Base-by-base conservation (phyloP, 2,113 vertebrate species). In the Henicopernis longicauda region DNA sequence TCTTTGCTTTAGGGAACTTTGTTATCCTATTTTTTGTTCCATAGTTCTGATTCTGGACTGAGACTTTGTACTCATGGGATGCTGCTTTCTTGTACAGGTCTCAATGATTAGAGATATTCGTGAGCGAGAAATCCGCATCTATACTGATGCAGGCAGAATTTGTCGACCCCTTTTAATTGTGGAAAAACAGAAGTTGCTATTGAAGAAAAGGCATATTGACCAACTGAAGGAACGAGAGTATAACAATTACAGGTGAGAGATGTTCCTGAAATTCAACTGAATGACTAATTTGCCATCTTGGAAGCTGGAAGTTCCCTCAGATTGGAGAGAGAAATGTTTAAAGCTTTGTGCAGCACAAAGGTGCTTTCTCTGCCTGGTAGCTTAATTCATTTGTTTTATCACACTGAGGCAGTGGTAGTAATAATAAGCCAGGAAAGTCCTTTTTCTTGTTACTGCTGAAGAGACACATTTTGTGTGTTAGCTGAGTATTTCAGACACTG, bases 101-200 rank as follows among this genome's bases (percentile, higher is more conserved):
- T 99, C 99, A 0, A 99, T 99, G 99, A 99, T 99, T 57, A 98
- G 99, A 94, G 99, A 99, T 95, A 99, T 99, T 91, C 97, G 99
- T 57, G 99, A 99, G 91, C 97, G 99, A 61, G 99, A 99, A 98
- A 99, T 99, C 96, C 98, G 99, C 50, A 99, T 99, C 95, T 99
- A 99, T 91, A 99, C 99, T 0, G 99, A 99, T 12, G 99, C 99
- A 5, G 99, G 99, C 19, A 98, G 99, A 59, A 99, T 99, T 96
- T 99, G 99, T 70, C 97, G 99, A 13, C 99, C 99, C 0, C 98
- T 99, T 93, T 96, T 99, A 61, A 99, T 99, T 55, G 99, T 99
- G 16, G 99, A 99, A 95, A 99, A 99, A 73, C 99, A 99, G 92
- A 99, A 99, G 65, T 97, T 99, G 14, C 97, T 99, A 73, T 97